Percentiles rank a stretch among this genome's conserved stretches.
phyloP scores from a whole-genome alignment of 35 echinoderm and acorn worm species.

The Apostichopus parvimensis region DNA sequence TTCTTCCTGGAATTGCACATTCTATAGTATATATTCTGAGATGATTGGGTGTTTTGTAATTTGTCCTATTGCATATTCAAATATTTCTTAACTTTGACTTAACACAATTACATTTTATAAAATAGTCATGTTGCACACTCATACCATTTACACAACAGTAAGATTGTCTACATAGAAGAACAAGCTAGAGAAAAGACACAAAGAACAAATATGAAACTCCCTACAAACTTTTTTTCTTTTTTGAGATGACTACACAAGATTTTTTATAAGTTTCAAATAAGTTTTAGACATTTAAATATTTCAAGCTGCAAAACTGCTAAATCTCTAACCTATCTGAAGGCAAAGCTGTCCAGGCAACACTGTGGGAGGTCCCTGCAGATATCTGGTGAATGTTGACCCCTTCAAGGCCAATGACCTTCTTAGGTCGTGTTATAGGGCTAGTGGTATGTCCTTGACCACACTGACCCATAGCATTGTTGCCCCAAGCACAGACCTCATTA shows the following conservation, averaged over 20 bases:
- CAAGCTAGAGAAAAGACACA: no score
- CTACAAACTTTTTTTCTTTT: not conserved
- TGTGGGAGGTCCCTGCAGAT: conserved; percentile 97
- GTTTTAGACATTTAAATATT: not conserved
- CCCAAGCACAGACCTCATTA: conserved; percentile 99
- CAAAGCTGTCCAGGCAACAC: conserved; percentile 95
- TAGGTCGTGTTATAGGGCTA: conserved; percentile 92
- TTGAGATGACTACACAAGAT: not conserved
- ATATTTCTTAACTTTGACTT: no score
- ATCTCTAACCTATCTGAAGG: conserved; percentile 86
- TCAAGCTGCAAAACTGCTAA: not conserved
- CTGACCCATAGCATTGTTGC: conserved; percentile 99
- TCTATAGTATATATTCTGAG: no score
- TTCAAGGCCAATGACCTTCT: conserved; percentile 92
- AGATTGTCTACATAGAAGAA: no score
- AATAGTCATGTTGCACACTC: no score
- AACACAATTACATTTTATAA: no score
- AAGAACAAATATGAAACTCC: no score
- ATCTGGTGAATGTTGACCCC: conserved; percentile 95
- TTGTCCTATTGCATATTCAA: no score
- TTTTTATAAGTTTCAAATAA: no score
- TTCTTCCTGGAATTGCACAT: no score
- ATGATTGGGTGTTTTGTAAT: no score
- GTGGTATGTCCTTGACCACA: conserved; percentile 97
- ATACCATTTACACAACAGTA: no score